These are phyloP conservation scores for Acrobasis repandana DNA, from an alignment of 2,888 invertebrate species.

Conservation along the genomic window DNA sequence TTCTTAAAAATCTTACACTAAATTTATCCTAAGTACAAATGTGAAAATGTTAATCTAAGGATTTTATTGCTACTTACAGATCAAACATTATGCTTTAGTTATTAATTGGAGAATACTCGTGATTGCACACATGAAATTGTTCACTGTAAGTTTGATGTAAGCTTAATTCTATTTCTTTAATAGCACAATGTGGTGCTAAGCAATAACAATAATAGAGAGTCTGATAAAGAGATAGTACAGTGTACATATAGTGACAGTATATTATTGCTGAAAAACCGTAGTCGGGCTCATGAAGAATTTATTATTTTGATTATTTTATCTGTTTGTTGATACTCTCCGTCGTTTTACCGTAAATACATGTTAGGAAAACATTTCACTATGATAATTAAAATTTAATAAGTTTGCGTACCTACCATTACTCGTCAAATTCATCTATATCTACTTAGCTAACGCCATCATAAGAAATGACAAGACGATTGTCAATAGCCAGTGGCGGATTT, in stretches of 20 bases:
- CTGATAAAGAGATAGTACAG: background rate
- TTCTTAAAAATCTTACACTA: slow-evolving; percentile 50
- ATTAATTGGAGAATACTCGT: slow-evolving; percentile 39
- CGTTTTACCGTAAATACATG: background rate
- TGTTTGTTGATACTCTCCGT: background rate
- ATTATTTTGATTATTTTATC: background rate
- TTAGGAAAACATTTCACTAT: background rate
- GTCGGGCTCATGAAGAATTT: background rate
- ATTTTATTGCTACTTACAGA: slow-evolving; percentile 47
- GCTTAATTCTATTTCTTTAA: slow-evolving; percentile 22
- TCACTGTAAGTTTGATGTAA: slow-evolving; percentile 24
- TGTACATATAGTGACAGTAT: background rate
- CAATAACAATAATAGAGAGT: slow-evolving; percentile 2
- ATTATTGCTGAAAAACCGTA: background rate
- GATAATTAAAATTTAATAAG: background rate
- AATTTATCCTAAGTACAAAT: slow-evolving; percentile 64
- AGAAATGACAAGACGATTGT: slow-evolving; percentile 24
- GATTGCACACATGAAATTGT: slow-evolving; percentile 22
- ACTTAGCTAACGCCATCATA: slow-evolving; percentile 29
- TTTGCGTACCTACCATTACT: background rate
- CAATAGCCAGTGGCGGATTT: slow-evolving; percentile 15
- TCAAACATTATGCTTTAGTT: slow-evolving; percentile 50
- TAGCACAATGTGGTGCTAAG: background rate
- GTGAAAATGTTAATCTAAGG: slow-evolving; percentile 61
- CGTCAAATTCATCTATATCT: slow-evolving; percentile 20